phyloP scores from a whole-genome alignment of 1,140 invertebrate species.

The Dendroctonus valens region DNA sequence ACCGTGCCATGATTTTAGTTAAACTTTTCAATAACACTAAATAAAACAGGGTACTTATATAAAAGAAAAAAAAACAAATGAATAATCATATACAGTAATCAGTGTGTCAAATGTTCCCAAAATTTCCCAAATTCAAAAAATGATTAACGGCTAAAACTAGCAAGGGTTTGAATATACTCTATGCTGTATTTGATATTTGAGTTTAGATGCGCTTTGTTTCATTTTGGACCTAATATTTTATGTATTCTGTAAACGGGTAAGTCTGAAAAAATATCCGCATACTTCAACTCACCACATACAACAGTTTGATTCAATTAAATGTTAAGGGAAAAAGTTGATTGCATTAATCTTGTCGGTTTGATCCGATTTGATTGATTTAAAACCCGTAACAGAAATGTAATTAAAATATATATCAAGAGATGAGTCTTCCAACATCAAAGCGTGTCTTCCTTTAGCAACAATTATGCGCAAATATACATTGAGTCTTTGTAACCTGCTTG shows the following conservation, averaged over 20 bases:
- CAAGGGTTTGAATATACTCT: neutral
- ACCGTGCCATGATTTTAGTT: constrained; percentile 26
- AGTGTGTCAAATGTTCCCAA: constrained; percentile 19
- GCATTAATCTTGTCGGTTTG: no score
- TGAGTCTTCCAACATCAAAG: no score
- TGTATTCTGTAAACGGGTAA: neutral
- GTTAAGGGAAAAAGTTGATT: no score
- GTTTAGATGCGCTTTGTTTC: constrained; percentile 8
- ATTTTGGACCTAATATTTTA: neutral
- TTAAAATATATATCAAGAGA: no score
- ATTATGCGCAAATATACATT: no score
- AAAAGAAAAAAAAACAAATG: constrained; percentile 16
- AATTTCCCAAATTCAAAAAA: constrained; percentile 5
- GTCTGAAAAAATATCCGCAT: neutral
- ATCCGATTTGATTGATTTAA: no score
- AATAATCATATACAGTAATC: constrained; percentile 26
- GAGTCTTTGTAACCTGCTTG: no score
- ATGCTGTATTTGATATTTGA: constrained; percentile 6
- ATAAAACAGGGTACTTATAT: constrained; percentile 31
- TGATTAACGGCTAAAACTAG: neutral
- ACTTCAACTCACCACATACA: no score
- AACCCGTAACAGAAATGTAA: no score
- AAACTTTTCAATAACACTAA: constrained; percentile 27
- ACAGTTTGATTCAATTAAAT: no score
- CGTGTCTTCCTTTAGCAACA: no score